Evolutionary conservation across 1,140 invertebrate species (phyloP).

Genomic region (Drosophila asahinai): DNA sequence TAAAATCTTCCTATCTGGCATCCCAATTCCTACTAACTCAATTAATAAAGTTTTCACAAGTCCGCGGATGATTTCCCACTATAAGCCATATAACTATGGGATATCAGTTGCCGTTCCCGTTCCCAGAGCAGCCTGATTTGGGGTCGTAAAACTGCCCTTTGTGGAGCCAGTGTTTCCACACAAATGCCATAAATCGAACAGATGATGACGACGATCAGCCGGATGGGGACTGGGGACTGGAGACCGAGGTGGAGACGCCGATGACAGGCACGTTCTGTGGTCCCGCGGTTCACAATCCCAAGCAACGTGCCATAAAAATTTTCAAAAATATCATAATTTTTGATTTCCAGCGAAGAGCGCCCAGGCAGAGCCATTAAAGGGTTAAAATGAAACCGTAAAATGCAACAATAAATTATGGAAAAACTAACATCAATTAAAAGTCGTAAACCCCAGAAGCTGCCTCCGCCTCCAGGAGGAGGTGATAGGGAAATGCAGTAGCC

Average conservation of each 20-base stretch:
- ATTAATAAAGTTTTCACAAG: constrained; percentile 56
- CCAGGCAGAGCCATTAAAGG: constrained; percentile 66
- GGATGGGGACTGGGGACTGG: constrained; percentile 9
- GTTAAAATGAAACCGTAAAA: constrained; percentile 81
- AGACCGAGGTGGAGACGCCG: constrained; percentile 9
- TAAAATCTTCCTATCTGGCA: constrained; percentile 7
- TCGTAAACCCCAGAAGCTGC: constrained; percentile 65
- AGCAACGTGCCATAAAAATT: constrained; percentile 65
- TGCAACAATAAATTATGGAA: constrained; percentile 79
- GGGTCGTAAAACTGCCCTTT: constrained; percentile 30
- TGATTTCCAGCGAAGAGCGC: constrained; percentile 60
- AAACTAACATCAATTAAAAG: constrained; percentile 82
- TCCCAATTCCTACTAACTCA: constrained; percentile 40
- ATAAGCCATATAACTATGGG: constrained; percentile 9
- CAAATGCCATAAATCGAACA: constrained; percentile 69
- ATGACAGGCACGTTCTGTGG: constrained; percentile 64
- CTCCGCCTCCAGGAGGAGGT: constrained; percentile 27
- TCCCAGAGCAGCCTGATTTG: constrained; percentile 20
- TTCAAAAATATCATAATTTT: constrained; percentile 84
- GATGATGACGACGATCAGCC: constrained; percentile 32
- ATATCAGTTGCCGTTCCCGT: constrained; percentile 42
- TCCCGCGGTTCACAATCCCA: constrained; percentile 19
- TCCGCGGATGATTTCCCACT: constrained; percentile 23
- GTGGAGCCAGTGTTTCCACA: constrained; percentile 54
- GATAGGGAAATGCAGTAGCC: constrained; percentile 51